Base-by-base conservation (phyloP, 2,113 vertebrate genomes). In the Passer domesticus region DNA sequence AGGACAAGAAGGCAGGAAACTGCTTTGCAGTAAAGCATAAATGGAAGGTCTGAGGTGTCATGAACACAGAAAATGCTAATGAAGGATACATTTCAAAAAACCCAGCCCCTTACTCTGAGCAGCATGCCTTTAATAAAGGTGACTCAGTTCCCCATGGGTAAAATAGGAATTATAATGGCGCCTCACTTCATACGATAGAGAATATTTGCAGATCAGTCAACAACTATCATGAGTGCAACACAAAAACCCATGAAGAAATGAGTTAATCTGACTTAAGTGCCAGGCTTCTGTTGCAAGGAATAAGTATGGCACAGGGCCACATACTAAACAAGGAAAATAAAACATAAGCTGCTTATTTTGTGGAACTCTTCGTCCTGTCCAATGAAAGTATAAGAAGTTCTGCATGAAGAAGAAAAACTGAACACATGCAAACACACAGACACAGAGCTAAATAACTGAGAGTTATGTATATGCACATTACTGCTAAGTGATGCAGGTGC, bases 161-260 rank as follows among this genome's bases (percentile, higher is more conserved):
- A 89, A 89, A 89, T 46, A 37, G 66, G 66, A 82, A 84, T 89
- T 75, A 68, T 19, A 87, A 84, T 20, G 17, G 78, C 63, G 82
- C 43, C 75, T 95, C 70, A 69, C 70, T 79, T 95, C 70, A 87
- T 5, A 35, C 9, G 5, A 81, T 15, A 62, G 88, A 89, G 70
- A 83, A 73, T 85, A 94, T 79, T 94, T 94, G 66, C 70, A 87
- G 81, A 70, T 87, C 44, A 44, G 74, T 95, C 91, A 95, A 39
- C 47, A 85, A 39, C 78, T 91, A 75, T 74, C 78, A 73, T 33
- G 43, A 91, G 58, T 35, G n/a, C 47, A 92, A 94, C 46, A 77
- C 58, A 90, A 94, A 91, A 94, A 64, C 28, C 55, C 63, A n/a
- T 52, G 87, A 95, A 94, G 67, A 92, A 95, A 91, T 55, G 15